Percentiles rank a stretch among this genome's conserved stretches.
phyloP scores from a whole-genome alignment of 1,140 invertebrate genomes.

The Stenopsyche tienmushanensis region DNA sequence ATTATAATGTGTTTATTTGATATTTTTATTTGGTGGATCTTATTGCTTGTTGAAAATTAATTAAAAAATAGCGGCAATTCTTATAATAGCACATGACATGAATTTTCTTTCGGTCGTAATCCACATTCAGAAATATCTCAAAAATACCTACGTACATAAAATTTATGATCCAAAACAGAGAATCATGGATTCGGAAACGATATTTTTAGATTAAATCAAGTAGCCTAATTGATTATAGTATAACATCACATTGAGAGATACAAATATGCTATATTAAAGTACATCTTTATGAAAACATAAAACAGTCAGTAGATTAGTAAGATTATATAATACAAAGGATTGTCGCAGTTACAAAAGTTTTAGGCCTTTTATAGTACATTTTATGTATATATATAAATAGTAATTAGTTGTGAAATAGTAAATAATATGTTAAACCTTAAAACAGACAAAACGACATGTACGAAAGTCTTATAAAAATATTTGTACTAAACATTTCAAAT shows the following conservation, averaged over 20 bases:
- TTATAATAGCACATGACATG: too few relatives aligned
- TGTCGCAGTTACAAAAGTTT: slow-evolving; percentile 41
- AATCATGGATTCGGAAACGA: too few relatives aligned
- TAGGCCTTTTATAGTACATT: slow-evolving; percentile 40
- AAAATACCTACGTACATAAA: not conserved
- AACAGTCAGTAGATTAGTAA: slow-evolving; percentile 37
- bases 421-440: slow-evolving; percentile 9
- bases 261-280: slow-evolving; percentile 21
- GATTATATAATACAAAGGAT: slow-evolving; percentile 31
- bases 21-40: too few relatives aligned
- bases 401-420: slow-evolving; percentile 4
- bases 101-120: not conserved
- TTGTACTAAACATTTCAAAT: not conserved
- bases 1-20: too few relatives aligned
- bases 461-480: not conserved
- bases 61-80: too few relatives aligned
- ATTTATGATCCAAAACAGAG: not conserved
- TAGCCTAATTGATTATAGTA: too few relatives aligned
- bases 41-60: too few relatives aligned
- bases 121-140: not conserved
- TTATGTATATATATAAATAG: not conserved
- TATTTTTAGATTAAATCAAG: too few relatives aligned
- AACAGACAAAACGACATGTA: too few relatives aligned
- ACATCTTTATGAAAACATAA: slow-evolving; percentile 15
- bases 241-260: slow-evolving; percentile 34